Evolutionary conservation across 30 jellyfish, hydroid and myxozoan genomes (phyloP), one percentile per base, ranked within the genome.

Genomic region (Chrysaora quinquecirrha): DNA sequence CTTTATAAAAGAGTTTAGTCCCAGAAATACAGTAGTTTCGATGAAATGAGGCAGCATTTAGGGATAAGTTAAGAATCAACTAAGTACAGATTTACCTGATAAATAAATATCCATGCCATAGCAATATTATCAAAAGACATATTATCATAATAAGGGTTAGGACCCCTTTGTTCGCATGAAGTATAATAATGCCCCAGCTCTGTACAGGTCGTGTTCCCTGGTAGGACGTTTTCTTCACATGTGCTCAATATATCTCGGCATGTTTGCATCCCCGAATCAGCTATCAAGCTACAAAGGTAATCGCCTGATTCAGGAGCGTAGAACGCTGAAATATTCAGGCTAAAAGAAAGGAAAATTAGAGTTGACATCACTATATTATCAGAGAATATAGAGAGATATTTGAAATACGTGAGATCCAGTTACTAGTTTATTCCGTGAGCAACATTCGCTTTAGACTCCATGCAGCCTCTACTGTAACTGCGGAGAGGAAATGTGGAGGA

Each of bases 121-220:
- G 96, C 98, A 64, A 91, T 84, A 32, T 91, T 91, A 48, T 91
- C 98, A 85, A 91, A 91, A 12, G 98, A 91, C 82, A 91, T 78
- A 35, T 92, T 91, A 31, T 87, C 95, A 47, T 77, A 79, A 63
- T 25, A 91, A 20, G 98, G 98, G 43, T 91, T 91, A 16, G 97
- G 97, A 33, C 97, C 97, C 24, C 61, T 84, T 70, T 82, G 88
- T 58, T 60, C 64, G 64, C 97, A 89, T 1, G 48, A 31, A 16
- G 88, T 76, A 56, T 89, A 83, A 62, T 81, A 73, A 9, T 70
- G 25, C 73, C 38, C 58, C 12, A 76, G 50, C 12, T 43, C 62
- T 47, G 32, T 35, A 56, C 97, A 89, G 11, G 91, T 50, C 14
- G 88, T 89, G 34, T 60, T 60, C 0, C 34, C 30, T 20, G 30